These are phyloP conservation scores for Tragelaphus imberbis DNA, from an alignment of 2,113 vertebrate genomes.

Conservation along the genomic window DNA sequence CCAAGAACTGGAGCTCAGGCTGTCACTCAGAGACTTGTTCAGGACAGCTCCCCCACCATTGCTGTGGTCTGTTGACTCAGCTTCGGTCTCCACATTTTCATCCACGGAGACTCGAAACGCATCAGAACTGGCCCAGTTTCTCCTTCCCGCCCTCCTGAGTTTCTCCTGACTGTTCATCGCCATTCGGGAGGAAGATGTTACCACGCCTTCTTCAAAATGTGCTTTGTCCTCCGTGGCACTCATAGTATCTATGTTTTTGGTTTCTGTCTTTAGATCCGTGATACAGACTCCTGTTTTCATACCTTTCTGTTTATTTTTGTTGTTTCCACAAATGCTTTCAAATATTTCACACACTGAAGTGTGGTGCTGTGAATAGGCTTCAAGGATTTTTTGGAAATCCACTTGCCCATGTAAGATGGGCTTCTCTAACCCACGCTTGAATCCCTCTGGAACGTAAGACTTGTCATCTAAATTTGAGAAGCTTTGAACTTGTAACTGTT, in stretches of 20 bases:
- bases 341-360: slow-evolving; percentile 83
- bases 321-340: slow-evolving; percentile 67
- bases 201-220: neutral
- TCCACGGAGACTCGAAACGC: slow-evolving; percentile 15
- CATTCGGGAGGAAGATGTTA: neutral
- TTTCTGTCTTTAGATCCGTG: slow-evolving; percentile 86
- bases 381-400: slow-evolving; percentile 82
- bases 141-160: neutral
- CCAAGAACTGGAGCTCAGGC: slow-evolving; percentile 79
- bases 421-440: slow-evolving; percentile 69
- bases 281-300: slow-evolving; percentile 79
- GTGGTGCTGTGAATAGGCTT: slow-evolving; percentile 86
- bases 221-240: slow-evolving; percentile 50
- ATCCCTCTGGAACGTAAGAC: slow-evolving; percentile 89
- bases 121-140: neutral
- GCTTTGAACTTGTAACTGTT: slow-evolving; percentile 74
- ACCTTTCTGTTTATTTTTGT: neutral
- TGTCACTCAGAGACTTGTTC: slow-evolving; percentile 63
- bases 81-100: neutral
- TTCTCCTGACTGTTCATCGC: neutral
- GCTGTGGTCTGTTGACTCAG: neutral
- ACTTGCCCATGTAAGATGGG: slow-evolving; percentile 64
- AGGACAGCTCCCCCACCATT: neutral
- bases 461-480: slow-evolving; percentile 83
- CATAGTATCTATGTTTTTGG: slow-evolving; percentile 67